Evolutionary conservation across 2,113 vertebrate species (phyloP), one percentile per base, ranked within the genome.

Genomic region (Seriola quinqueradiata): DNA sequence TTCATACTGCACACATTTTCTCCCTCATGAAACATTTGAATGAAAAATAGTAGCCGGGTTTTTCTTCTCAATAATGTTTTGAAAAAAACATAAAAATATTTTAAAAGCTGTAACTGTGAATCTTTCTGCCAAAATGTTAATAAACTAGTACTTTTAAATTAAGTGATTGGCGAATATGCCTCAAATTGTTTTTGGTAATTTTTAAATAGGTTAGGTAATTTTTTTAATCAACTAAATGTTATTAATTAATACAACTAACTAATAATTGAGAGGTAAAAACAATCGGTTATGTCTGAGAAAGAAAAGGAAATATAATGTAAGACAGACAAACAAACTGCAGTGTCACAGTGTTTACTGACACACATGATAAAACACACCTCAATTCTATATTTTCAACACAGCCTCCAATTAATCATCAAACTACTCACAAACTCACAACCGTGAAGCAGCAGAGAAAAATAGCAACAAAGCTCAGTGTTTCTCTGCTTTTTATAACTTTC

Each of bases 401-500:
- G 58, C n/a, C 17, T 54, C 19, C 68, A 70, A 54, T 83, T 83
- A 83, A 68, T 81, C 73, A 64, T 77, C 66, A 77, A 25, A 79
- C 76, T 54, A 25, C 70, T 82, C 23, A 48, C 34, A 77, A 74
- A 82, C 70, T 71, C 46, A 69, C 66, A 89, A 11, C 25, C 34
- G 40, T 21, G 70, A 87, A 78, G 50, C 63, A 67, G 52, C 87
- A 88, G 89, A 83, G 73, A 67, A 79, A 72, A 87, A 79, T 10
- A 76, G 72, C 72, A 79, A 81, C 74, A 82, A 21, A 70, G 60
- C 46, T 85, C 78, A 23, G 71, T 69, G 63, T 84, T 88, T 81
- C 86, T 89, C 87, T 86, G 77, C 80, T 87, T 89, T 87, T 89
- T 64, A 60, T 70, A 89, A 91, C 81, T 92, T 93, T 93, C 90